Conservation (phyloP, 2,797 vertebrate species). For the Anguilla marmorata region DNA sequence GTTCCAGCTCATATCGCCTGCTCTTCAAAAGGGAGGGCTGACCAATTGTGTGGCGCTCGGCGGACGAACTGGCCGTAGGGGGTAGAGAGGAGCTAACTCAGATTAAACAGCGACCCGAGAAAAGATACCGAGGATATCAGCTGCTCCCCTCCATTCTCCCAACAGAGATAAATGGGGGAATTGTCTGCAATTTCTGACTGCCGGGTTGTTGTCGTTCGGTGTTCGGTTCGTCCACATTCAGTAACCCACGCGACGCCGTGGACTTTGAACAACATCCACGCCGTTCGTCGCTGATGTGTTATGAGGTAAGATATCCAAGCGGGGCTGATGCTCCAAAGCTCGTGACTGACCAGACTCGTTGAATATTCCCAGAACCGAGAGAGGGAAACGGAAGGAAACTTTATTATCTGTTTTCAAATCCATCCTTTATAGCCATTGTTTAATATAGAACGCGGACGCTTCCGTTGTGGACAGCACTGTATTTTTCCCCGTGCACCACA, state of each 20-base stretch:
- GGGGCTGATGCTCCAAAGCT: slow-evolving; percentile 10
- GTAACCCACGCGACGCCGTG: not conserved
- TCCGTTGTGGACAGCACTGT: not conserved
- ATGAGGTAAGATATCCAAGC: slow-evolving; percentile 40
- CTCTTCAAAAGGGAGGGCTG: slow-evolving; percentile 48
- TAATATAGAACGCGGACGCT: not conserved
- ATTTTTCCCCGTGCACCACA: too few relatives aligned
- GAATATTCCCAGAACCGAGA: slow-evolving; percentile 45
- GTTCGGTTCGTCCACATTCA: slow-evolving; percentile 1
- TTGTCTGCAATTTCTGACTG: not conserved
- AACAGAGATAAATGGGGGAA: slow-evolving; percentile 50
- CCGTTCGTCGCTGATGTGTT: slow-evolving; percentile 30
- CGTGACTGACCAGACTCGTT: slow-evolving; percentile 30
- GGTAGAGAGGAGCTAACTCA: slow-evolving; percentile 52
- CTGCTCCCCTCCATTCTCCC: slow-evolving; percentile 59
- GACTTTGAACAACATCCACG: slow-evolving; percentile 34
- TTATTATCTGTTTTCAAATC: slow-evolving; percentile 3
- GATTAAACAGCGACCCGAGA: slow-evolving; percentile 31
- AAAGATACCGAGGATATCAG: slow-evolving; percentile 43
- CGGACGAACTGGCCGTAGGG: slow-evolving; percentile 44
- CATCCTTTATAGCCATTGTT: not conserved
- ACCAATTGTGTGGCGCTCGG: slow-evolving; percentile 65
- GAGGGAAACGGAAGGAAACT: not conserved
- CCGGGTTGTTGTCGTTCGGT: not conserved
- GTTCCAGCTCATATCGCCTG: slow-evolving; percentile 50